phyloP scores from a whole-genome alignment of 1,140 invertebrate species.

The Thrips palmi region DNA sequence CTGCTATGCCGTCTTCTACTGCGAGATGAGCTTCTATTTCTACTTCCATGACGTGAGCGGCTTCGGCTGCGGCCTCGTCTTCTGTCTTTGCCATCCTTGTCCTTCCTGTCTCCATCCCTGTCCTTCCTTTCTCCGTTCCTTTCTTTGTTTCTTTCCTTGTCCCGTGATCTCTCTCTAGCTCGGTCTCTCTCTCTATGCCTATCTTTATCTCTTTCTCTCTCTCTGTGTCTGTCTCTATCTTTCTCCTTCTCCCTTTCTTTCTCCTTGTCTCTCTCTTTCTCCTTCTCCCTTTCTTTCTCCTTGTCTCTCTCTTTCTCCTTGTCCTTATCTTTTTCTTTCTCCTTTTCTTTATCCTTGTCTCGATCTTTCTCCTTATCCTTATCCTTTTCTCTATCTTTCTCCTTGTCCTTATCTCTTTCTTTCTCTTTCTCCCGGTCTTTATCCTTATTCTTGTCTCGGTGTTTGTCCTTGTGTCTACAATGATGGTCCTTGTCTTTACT shows the following conservation, averaged over 20 bases:
- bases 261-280: conserved; percentile 16
- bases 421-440: conserved; percentile 11
- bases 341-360: conserved; percentile 17
- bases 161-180: conserved; percentile 3
- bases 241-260: conserved; percentile 16
- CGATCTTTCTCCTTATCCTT: conserved; percentile 7
- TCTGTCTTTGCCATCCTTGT: conserved; percentile 14
- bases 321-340: conserved; percentile 8
- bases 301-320: conserved; percentile 15
- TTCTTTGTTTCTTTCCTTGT: conserved; percentile 19
- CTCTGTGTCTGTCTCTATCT: conserved; percentile 17
- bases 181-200: conserved; percentile 9
- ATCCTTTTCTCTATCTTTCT: conserved; percentile 7
- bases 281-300: conserved; percentile 12
- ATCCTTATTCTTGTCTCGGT: conserved; percentile 1
- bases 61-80: conserved; percentile 19
- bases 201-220: conserved; percentile 14
- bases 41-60: conserved; percentile 15
- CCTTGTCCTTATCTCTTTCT: conserved; percentile 15
- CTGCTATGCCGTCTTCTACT: conserved; percentile 19
- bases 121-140: conserved; percentile 20
- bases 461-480: background rate
- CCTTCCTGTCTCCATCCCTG: too few species aligned
- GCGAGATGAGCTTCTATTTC: conserved; percentile 3
- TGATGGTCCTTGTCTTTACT: conserved; percentile 18